Evolutionary conservation across 2,797 vertebrate genomes (phyloP).

Genomic region (Sarcoramphus papa): DNA sequence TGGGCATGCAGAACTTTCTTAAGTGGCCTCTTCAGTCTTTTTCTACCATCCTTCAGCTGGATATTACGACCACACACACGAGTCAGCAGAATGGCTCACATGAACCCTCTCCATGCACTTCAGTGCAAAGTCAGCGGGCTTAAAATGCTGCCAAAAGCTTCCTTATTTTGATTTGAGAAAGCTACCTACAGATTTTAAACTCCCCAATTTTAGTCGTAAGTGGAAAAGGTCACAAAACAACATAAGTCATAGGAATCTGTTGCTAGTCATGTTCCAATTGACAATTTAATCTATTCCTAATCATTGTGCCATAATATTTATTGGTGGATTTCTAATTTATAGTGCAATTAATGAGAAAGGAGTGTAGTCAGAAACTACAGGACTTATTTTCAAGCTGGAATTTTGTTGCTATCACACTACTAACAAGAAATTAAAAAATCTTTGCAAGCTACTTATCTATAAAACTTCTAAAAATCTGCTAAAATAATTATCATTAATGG

Average conservation of each 20-base stretch:
- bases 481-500: neutral
- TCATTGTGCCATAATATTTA: constrained; percentile 40
- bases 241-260: neutral
- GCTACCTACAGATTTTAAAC: neutral
- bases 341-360: constrained; percentile 8
- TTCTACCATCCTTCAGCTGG: neutral
- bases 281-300: constrained; percentile 19
- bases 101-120: neutral
- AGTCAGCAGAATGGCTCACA: neutral
- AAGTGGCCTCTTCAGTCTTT: neutral
- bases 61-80: fast-evolving
- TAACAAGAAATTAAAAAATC: neutral
- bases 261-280: constrained; percentile 1
- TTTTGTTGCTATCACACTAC: neutral
- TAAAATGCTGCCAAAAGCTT: neutral
- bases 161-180: neutral
- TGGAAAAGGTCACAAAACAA: constrained; percentile 17
- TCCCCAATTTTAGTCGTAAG: neutral
- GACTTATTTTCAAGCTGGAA: constrained; percentile 27
- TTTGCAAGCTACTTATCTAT: neutral
- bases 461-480: neutral
- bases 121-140: neutral
- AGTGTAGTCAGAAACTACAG: neutral
- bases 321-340: neutral
- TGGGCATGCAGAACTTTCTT: neutral